Conservation (phyloP, 2,797 vertebrate genomes). For the Trichosurus vulpecula region DNA sequence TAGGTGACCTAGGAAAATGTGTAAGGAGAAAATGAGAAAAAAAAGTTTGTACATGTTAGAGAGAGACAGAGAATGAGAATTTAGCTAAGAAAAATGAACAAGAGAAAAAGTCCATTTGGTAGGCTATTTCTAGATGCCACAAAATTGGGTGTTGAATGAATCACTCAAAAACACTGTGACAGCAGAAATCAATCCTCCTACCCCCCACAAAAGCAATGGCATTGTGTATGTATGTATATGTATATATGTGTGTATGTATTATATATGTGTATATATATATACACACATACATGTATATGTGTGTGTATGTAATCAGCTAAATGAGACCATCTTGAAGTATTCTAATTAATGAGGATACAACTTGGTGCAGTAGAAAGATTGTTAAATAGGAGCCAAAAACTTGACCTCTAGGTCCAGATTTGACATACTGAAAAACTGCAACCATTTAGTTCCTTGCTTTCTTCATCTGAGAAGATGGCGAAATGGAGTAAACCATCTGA, state of each 20-base stretch:
- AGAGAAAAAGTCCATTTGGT: background rate
- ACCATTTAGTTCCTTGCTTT: too few relatives aligned
- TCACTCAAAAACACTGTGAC: background rate
- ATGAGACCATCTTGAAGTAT: too few relatives aligned
- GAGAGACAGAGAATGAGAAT: background rate
- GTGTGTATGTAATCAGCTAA: too few relatives aligned
- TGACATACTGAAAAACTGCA: too few relatives aligned
- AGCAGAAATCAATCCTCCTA: too few relatives aligned
- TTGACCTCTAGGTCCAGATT: too few relatives aligned
- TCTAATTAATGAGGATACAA: too few relatives aligned
- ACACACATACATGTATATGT: too few relatives aligned
- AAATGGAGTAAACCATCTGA: background rate
- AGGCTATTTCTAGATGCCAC: background rate
- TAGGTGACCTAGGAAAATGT: background rate
- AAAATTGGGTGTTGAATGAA: background rate
- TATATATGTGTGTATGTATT: too few relatives aligned
- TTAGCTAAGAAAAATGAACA: background rate
- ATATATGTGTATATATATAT: too few relatives aligned
- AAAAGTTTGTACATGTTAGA: background rate
- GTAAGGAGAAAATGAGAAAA: background rate
- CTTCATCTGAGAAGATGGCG: background rate
- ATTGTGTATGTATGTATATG: too few relatives aligned
- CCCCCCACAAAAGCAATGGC: fast-evolving
- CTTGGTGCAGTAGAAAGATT: background rate
- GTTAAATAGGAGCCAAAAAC: background rate